These are phyloP conservation scores for Erebia palarica DNA, from an alignment of 2,888 invertebrate species.

Conservation along the genomic window DNA sequence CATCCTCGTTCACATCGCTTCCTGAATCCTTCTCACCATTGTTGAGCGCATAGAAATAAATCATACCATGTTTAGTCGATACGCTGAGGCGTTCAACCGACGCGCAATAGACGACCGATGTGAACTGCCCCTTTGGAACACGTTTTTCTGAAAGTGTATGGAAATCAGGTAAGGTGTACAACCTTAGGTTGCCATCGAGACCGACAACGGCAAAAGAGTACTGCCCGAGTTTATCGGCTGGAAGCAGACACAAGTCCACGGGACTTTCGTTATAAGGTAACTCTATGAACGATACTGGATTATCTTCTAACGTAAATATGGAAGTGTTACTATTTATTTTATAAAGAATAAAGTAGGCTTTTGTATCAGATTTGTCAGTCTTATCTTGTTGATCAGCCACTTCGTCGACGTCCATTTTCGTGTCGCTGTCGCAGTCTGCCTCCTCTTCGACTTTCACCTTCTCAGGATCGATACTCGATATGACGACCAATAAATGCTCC, in stretches of 20 bases:
- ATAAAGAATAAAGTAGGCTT: constrained; percentile 68
- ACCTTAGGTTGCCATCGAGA: constrained; percentile 87
- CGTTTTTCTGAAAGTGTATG: constrained; percentile 86
- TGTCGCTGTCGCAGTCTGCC: constrained; percentile 64
- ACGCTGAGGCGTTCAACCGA: constrained; percentile 94
- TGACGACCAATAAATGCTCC: constrained; percentile 84
- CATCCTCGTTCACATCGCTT: constrained; percentile 88
- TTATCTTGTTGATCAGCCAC: constrained; percentile 55
- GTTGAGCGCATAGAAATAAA: constrained; percentile 91
- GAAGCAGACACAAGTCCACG: constrained; percentile 86
- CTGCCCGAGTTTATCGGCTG: constrained; percentile 73
- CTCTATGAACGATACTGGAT: constrained; percentile 84
- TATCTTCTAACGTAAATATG: constrained; percentile 76
- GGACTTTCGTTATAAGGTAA: constrained; percentile 86
- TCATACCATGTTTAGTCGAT: constrained; percentile 89
- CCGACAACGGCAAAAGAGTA: constrained; percentile 89
- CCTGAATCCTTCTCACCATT: constrained; percentile 87
- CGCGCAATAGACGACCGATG: constrained; percentile 92
- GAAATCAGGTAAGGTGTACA: constrained; percentile 88
- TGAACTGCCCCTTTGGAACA: constrained; percentile 87
- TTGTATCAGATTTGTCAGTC: constrained; percentile 55
- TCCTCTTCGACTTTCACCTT: constrained; percentile 60
- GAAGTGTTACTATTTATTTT: constrained; percentile 68
- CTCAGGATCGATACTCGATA: constrained; percentile 69
- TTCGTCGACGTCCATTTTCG: constrained; percentile 76